phyloP scores from a whole-genome alignment of 2,888 invertebrate species.

The Netelia inedita region DNA sequence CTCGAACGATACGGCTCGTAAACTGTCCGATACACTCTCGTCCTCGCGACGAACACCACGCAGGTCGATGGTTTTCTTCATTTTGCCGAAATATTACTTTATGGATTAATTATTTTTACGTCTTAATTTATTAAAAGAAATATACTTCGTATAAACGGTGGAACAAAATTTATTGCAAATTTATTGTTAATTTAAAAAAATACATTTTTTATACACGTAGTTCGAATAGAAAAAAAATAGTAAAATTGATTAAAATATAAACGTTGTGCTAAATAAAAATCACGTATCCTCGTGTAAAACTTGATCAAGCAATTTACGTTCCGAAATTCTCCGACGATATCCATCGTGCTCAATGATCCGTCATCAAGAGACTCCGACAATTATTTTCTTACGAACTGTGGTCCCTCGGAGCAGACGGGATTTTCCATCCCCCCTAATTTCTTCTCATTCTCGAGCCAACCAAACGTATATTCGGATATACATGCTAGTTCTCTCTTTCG shows the following conservation, averaged over 20 bases:
- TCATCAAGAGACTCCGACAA: constrained; percentile 46
- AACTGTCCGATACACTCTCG: neutral
- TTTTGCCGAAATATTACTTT: too few species aligned
- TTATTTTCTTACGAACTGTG: constrained; percentile 56
- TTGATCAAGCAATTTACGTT: constrained; percentile 47
- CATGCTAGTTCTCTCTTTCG: neutral
- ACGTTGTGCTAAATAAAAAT: neutral
- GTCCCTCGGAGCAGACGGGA: constrained; percentile 28
- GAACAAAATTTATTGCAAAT: too few species aligned
- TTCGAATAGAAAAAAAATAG: too few species aligned
- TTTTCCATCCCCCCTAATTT: constrained; percentile 42
- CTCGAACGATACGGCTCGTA: constrained; percentile 5
- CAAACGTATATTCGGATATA: constrained; percentile 18
- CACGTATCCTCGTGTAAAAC: neutral
- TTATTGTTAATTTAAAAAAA: too few species aligned
- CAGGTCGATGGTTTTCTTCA: neutral
- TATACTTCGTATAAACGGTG: too few species aligned
- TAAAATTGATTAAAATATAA: too few species aligned
- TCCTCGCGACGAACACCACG: neutral
- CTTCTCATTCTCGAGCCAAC: constrained; percentile 32
- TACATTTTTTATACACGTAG: too few species aligned
- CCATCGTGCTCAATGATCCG: constrained; percentile 39
- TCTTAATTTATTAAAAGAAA: too few species aligned
- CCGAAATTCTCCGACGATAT: neutral
- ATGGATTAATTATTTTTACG: too few species aligned